phyloP scores from a whole-genome alignment of 2,113 vertebrate genomes.

The Neoarius graeffei region DNA sequence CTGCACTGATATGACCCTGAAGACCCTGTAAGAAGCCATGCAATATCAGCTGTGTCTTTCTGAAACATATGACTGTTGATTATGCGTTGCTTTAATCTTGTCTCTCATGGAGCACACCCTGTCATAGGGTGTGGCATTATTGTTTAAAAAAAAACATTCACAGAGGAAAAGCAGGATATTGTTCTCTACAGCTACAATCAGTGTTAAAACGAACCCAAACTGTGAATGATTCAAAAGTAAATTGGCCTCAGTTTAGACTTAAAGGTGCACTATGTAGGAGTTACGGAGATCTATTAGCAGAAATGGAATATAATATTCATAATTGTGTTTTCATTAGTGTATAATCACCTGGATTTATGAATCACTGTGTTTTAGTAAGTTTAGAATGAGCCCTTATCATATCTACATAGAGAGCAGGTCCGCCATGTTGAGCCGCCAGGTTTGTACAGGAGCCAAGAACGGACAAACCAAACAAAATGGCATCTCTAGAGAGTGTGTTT shows the following conservation, averaged over 20 bases:
- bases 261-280: neutral
- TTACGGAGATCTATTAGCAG: too few relatives aligned
- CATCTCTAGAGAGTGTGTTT: too few relatives aligned
- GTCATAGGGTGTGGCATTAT: neutral
- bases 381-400: too few relatives aligned
- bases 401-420: too few relatives aligned
- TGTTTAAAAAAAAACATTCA: neutral
- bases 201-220: neutral
- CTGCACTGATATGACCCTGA: conserved; percentile 35
- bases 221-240: neutral
- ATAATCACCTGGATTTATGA: too few relatives aligned
- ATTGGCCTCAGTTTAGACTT: neutral
- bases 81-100: neutral
- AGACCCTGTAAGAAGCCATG: neutral
- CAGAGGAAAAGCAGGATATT: neutral
- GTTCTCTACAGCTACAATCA: neutral
- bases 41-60: neutral
- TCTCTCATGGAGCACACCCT: neutral
- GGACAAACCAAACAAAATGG: too few relatives aligned
- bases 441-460: too few relatives aligned
- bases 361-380: too few relatives aligned
- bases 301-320: too few relatives aligned
- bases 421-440: too few relatives aligned
- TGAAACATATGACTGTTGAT: neutral
- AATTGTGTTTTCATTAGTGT: too few relatives aligned